These are phyloP conservation scores for Squalus acanthias DNA, from an alignment of 2,797 vertebrate species.

Conservation along the genomic window DNA sequence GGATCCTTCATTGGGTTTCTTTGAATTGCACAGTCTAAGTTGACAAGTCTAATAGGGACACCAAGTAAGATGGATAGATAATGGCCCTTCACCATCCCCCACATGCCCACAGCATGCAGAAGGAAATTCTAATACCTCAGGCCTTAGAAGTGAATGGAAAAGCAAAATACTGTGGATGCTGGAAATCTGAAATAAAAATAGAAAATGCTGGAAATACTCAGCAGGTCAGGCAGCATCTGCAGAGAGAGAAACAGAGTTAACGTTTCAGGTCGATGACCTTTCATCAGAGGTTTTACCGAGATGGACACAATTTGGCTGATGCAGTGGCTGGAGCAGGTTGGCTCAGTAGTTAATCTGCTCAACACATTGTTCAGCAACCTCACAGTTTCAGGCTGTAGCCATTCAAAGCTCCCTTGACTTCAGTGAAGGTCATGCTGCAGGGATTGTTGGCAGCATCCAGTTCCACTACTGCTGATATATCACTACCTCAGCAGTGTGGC, in stretches of 20 bases:
- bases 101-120: not conserved
- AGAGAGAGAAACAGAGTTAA: too few relatives aligned
- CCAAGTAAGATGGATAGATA: not conserved
- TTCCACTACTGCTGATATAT: not conserved
- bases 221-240: too few relatives aligned
- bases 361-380: not conserved
- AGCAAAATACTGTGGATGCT: too few relatives aligned
- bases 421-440: slow-evolving; percentile 10
- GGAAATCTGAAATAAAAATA: too few relatives aligned
- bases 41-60: not conserved
- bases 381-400: not conserved
- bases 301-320: not conserved
- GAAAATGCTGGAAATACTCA: too few relatives aligned
- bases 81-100: not conserved
- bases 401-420: slow-evolving; percentile 1
- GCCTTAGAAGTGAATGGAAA: not conserved
- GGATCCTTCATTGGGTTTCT: not conserved
- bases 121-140: not conserved
- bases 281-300: not conserved
- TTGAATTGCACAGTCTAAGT: not conserved
- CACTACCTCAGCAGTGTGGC: not conserved
- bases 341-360: not conserved
- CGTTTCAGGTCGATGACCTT: too few relatives aligned
- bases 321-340: not conserved
- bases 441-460: slow-evolving; percentile 4